Evolutionary conservation across 2,888 invertebrate species (phyloP).

Genomic region (Xestia c-nigrum): DNA sequence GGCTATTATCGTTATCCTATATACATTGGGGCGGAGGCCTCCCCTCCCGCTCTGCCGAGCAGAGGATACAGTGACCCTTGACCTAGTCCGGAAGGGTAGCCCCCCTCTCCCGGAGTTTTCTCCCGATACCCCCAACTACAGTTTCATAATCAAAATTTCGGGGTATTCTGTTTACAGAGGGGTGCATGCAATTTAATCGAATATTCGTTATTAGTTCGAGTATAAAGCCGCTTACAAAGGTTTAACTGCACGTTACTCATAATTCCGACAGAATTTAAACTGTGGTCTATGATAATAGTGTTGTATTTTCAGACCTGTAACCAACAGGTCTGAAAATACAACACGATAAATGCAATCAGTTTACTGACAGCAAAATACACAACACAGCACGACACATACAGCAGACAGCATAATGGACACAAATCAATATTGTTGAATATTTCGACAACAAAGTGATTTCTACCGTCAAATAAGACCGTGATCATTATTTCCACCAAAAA

Average conservation of each 20-base stretch:
- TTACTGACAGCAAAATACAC: not conserved
- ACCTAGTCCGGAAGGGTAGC: conserved; percentile 75
- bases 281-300: not conserved
- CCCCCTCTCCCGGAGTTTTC: conserved; percentile 65
- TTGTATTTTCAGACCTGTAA: conserved; percentile 1
- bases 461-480: not conserved
- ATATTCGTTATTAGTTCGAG: conserved; percentile 31
- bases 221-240: conserved; percentile 15
- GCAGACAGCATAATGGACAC: not conserved
- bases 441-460: conserved; percentile 3
- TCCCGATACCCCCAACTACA: conserved; percentile 69
- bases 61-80: conserved; percentile 80
- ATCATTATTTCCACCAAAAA: conserved; percentile 16
- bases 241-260: not conserved
- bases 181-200: conserved; percentile 35
- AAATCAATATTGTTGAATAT: not conserved
- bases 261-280: not conserved
- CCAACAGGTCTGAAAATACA: no score
- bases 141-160: conserved; percentile 67
- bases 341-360: not conserved
- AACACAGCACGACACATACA: no score
- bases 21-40: conserved; percentile 71
- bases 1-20: conserved; percentile 81
- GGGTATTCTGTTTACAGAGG: conserved; percentile 28
- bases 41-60: conserved; percentile 66